Evolutionary conservation across 2,888 invertebrate genomes (phyloP).

Genomic region (Holacanthella duospinosa): DNA sequence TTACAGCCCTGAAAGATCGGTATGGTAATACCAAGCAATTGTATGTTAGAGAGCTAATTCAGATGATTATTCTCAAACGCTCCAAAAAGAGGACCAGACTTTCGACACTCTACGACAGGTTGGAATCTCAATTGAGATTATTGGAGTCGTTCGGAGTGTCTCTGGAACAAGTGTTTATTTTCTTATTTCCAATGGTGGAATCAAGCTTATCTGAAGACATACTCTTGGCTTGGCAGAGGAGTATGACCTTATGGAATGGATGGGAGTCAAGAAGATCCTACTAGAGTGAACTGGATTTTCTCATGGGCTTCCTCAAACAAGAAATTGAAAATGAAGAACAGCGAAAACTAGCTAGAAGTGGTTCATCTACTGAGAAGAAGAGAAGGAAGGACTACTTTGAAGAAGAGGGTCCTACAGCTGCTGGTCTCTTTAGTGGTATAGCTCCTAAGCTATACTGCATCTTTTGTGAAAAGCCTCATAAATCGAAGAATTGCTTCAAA

Average conservation of each 20-base stretch:
- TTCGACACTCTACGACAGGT: conserved; percentile 13
- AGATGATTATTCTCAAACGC: conserved; percentile 1
- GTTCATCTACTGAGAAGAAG: background rate
- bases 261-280: too few species aligned
- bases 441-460: background rate
- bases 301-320: conserved; percentile 3
- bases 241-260: too few species aligned
- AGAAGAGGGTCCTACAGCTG: conserved; percentile 2
- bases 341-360: background rate
- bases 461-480: conserved; percentile 8
- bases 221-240: conserved; percentile 36
- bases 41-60: conserved; percentile 7
- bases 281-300: conserved; percentile 2
- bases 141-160: conserved; percentile 18
- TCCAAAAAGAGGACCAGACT: background rate
- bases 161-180: conserved; percentile 9
- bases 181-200: conserved; percentile 36
- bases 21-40: conserved; percentile 6
- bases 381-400: background rate
- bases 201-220: conserved; percentile 38
- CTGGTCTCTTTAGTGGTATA: conserved; percentile 4
- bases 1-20: conserved; percentile 8
- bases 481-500: background rate
- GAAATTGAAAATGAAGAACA: conserved; percentile 6
- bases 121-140: conserved; percentile 18